These are phyloP conservation scores for Alsophila aescularia DNA, from an alignment of 2,888 invertebrate species.

Conservation along the genomic window DNA sequence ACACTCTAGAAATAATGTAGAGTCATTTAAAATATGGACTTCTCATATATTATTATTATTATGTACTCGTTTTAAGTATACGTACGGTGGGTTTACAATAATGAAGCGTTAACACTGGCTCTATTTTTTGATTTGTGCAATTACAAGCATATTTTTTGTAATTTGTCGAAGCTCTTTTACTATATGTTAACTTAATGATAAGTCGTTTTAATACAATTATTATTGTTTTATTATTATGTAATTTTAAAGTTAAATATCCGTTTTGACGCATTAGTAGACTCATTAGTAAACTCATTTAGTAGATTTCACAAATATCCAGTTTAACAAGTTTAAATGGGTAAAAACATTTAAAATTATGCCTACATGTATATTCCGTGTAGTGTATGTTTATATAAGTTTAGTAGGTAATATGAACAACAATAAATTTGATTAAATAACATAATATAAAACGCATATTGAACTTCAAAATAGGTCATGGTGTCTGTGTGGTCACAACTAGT, in stretches of 20 bases:
- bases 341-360: no score
- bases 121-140: slow-evolving; percentile 29
- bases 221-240: neutral
- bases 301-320: no score
- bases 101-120: slow-evolving; percentile 28
- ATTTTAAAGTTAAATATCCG: slow-evolving; percentile 14
- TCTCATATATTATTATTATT: slow-evolving; percentile 24
- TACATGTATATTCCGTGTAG: no score
- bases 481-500: slow-evolving; percentile 59
- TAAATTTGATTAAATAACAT: neutral
- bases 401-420: no score
- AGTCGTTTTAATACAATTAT: slow-evolving; percentile 9
- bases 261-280: neutral
- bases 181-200: slow-evolving; percentile 41
- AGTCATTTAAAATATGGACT: slow-evolving; percentile 34
- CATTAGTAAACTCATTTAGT: no score
- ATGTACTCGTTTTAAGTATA: slow-evolving; percentile 28
- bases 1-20: slow-evolving; percentile 16
- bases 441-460: slow-evolving; percentile 33
- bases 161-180: slow-evolving; percentile 48
- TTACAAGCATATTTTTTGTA: slow-evolving; percentile 42
- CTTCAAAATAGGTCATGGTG: slow-evolving; percentile 25
- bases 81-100: slow-evolving; percentile 30
- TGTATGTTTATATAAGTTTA: no score
- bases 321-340: no score